Evolutionary conservation across 2,113 vertebrate species (phyloP).

Genomic region (Cynocephalus volans): DNA sequence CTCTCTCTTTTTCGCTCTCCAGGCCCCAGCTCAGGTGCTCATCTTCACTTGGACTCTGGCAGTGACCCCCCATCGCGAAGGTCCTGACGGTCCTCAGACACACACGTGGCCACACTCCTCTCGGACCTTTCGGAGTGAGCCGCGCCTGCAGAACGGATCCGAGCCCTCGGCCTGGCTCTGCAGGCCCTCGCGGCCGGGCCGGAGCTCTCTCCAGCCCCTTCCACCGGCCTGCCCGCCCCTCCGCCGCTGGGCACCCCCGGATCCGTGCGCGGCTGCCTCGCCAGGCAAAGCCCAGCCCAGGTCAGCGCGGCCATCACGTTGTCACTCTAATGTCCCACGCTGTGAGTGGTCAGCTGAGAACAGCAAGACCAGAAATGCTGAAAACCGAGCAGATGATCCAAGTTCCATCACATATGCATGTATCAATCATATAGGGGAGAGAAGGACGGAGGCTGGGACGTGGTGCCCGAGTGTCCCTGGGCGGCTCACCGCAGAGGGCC

Average conservation of each 20-base stretch:
- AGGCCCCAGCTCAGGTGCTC: neutral
- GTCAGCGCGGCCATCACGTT: neutral
- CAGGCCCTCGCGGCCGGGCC: accelerated
- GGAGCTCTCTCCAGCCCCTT: neutral
- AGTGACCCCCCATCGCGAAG: neutral
- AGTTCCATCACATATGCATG: too few relatives aligned
- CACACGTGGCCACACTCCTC: too few relatives aligned
- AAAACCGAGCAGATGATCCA: neutral
- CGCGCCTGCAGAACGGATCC: accelerated
- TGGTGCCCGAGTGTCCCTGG: neutral
- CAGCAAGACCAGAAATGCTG: neutral
- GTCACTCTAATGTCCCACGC: neutral
- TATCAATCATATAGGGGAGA: neutral
- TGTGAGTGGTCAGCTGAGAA: neutral
- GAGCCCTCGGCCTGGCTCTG: neutral
- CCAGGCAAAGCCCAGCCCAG: accelerated
- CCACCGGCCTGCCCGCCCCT: neutral
- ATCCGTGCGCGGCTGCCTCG: neutral
- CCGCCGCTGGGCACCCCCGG: too few relatives aligned
- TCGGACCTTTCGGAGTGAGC: neutral
- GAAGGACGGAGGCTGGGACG: neutral
- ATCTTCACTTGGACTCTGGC: neutral
- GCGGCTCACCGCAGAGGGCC: neutral
- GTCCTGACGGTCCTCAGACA: too few relatives aligned
- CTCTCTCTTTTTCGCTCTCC: neutral